A percentile compares a stretch with the other conserved stretches of the same genome.
Evolutionary conservation across 2,113 vertebrate genomes (phyloP).

Genomic region (Cygnus atratus): DNA sequence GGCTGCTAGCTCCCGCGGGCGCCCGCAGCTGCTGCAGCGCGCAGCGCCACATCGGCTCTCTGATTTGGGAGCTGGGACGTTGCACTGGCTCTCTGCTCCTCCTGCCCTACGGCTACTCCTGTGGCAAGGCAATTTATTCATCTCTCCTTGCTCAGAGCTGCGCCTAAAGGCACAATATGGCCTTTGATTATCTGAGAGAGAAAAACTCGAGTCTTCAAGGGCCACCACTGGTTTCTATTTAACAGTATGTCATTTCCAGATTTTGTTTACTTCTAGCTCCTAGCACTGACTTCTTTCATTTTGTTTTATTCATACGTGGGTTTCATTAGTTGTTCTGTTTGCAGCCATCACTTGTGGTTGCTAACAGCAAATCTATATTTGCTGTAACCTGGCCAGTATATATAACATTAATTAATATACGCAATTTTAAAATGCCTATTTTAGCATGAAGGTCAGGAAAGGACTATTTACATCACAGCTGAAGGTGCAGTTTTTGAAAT

Average conservation of each 20-base stretch:
- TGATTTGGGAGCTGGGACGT: not conserved
- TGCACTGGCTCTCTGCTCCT: not conserved
- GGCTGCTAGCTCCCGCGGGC: not conserved
- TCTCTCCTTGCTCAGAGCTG: conserved; percentile 31
- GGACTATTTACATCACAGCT: not conserved
- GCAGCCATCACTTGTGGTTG: not conserved
- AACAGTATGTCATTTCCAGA: not conserved
- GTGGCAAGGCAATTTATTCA: not conserved
- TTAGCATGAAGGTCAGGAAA: not conserved
- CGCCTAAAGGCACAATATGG: conserved; percentile 12
- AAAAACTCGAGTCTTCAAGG: not conserved
- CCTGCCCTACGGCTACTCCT: conserved; percentile 5
- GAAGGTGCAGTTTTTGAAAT: not conserved
- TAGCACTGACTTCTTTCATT: not conserved
- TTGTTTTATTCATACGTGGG: not conserved
- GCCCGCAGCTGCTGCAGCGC: not conserved
- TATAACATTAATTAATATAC: not conserved
- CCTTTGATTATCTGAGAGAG: conserved; percentile 37
- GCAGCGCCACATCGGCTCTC: not conserved
- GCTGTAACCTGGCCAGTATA: not conserved
- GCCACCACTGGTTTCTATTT: not conserved
- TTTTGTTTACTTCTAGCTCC: not conserved
- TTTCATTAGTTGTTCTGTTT: not conserved
- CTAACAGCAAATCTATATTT: not conserved
- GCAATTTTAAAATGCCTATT: not conserved